Conservation (phyloP, 2,113 vertebrate species). For the Chionis minor region DNA sequence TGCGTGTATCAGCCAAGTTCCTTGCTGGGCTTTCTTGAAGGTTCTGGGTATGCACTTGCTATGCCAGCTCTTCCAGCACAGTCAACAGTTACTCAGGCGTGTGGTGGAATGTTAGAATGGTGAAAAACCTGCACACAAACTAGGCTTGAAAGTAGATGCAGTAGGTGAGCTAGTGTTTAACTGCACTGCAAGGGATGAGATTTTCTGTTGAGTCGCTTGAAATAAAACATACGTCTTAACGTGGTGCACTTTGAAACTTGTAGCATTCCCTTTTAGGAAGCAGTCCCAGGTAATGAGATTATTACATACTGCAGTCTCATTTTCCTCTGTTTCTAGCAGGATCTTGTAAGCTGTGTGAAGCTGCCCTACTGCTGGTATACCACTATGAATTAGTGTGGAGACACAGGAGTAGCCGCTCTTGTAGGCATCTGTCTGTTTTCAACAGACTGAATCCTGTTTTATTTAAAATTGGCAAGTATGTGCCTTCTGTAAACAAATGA, state of each 20-base stretch:
- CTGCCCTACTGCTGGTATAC: background rate
- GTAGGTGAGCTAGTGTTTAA: background rate
- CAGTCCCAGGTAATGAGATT: background rate
- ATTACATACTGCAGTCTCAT: background rate
- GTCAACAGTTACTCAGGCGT: background rate
- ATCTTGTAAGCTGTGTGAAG: background rate
- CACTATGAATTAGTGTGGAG: background rate
- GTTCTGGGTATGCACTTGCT: background rate
- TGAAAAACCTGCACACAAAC: background rate
- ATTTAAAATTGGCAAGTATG: slow-evolving; percentile 35
- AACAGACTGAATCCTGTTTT: slow-evolving; percentile 6
- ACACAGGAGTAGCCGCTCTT: background rate
- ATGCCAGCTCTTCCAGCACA: background rate
- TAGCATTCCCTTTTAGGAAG: slow-evolving; percentile 6
- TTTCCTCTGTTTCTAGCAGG: background rate
- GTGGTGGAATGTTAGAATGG: background rate
- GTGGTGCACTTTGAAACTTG: background rate
- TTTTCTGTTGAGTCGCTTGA: slow-evolving; percentile 14
- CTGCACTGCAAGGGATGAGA: background rate
- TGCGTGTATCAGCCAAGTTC: background rate
- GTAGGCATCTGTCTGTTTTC: slow-evolving; percentile 47
- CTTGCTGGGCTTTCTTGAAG: background rate
- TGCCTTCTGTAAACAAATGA: slow-evolving; percentile 47
- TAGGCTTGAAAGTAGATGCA: background rate
- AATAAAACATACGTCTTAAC: background rate